phyloP scores from a whole-genome alignment of 1,140 invertebrate genomes.

The Fopius arisanus region DNA sequence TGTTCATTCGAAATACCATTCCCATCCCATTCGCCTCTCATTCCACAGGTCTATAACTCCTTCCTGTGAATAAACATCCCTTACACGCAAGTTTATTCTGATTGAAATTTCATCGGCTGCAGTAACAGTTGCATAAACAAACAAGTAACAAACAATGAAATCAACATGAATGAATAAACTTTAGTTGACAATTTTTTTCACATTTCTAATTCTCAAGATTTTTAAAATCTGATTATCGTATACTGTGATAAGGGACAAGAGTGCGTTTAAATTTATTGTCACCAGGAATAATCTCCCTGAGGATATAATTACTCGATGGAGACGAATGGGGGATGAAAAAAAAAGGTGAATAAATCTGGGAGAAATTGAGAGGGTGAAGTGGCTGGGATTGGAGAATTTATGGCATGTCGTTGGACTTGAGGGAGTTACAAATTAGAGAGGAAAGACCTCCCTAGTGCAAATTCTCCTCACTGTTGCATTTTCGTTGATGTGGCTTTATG shows the following conservation, averaged over 20 bases:
- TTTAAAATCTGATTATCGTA: too few species aligned
- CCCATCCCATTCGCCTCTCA: neutral
- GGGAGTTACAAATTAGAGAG: slow-evolving; percentile 11
- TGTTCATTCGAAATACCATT: neutral
- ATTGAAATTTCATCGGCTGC: neutral
- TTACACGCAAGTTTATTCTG: neutral
- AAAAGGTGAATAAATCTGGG: neutral
- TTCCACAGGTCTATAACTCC: neutral
- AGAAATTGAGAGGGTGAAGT: neutral
- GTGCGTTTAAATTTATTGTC: neutral
- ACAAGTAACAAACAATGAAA: too few species aligned
- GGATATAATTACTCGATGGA: neutral
- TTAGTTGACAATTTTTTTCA: too few species aligned
- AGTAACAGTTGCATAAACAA: too few species aligned
- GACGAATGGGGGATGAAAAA: neutral
- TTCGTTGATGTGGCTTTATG: neutral
- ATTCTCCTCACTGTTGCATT: neutral
- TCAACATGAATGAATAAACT: too few species aligned
- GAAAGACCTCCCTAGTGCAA: slow-evolving; percentile 1
- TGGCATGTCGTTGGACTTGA: neutral
- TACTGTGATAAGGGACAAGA: too few species aligned
- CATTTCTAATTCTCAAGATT: too few species aligned
- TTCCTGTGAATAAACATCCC: neutral
- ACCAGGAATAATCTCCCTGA: neutral
- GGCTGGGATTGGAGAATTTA: neutral